Conservation (phyloP, 2,797 vertebrate genomes). For the Macropus fuliginosus region DNA sequence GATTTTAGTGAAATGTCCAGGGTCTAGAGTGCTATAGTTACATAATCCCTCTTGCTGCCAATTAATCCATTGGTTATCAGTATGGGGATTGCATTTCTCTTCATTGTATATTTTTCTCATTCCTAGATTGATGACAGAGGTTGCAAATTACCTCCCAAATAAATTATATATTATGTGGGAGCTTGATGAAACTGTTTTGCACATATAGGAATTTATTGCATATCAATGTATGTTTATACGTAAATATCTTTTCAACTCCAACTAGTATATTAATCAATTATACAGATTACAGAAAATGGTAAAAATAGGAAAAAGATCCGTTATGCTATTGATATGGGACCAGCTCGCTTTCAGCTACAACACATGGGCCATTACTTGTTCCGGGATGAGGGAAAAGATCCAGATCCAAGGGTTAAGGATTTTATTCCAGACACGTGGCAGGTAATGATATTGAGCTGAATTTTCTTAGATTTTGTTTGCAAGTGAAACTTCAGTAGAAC, state of each 20-base stretch:
- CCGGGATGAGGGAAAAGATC: conserved; percentile 80
- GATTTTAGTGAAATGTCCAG: conserved; percentile 27
- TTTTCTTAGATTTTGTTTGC: conserved; percentile 37
- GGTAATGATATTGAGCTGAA: conserved; percentile 67
- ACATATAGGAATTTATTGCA: not conserved
- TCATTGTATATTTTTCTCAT: conserved; percentile 16
- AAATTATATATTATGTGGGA: conserved; percentile 4
- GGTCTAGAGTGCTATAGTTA: conserved; percentile 4
- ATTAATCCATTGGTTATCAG: not conserved
- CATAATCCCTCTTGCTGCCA: not conserved
- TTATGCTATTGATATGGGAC: conserved; percentile 75
- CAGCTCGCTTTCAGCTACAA: conserved; percentile 80
- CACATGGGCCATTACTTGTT: conserved; percentile 79
- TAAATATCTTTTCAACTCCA: conserved; percentile 41
- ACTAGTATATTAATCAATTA: conserved; percentile 54
- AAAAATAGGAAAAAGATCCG: conserved; percentile 47
- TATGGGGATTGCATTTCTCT: not conserved
- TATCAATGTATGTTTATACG: not conserved
- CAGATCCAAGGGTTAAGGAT: conserved; percentile 79
- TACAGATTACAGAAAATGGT: conserved; percentile 43
- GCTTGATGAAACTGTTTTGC: not conserved
- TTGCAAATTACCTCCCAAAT: not conserved
- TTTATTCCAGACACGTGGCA: conserved; percentile 85
- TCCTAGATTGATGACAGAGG: not conserved
- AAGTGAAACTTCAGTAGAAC: not conserved